Conservation (phyloP, 2,797 vertebrate species). For the Centroberyx gerrardi region DNA sequence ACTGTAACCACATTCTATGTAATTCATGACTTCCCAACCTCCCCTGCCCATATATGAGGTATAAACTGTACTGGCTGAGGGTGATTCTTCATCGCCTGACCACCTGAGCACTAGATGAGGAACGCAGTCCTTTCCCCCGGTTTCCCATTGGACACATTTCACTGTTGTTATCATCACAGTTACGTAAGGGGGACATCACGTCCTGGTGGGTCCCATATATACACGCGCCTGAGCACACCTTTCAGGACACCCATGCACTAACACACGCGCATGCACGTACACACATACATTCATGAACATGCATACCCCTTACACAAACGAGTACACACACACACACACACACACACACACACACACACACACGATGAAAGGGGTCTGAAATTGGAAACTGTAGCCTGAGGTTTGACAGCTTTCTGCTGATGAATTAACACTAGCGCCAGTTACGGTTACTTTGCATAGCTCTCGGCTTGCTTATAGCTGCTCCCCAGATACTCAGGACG, state of each 20-base stretch:
- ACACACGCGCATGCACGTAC: background rate
- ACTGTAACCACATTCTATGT: background rate
- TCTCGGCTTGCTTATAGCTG: constrained; percentile 45
- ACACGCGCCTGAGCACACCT: constrained; percentile 28
- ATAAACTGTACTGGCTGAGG: background rate
- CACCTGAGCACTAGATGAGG: background rate
- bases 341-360: constrained; percentile 6
- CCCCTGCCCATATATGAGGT: too few relatives aligned
- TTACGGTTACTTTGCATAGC: constrained; percentile 53
- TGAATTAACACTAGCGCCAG: constrained; percentile 59
- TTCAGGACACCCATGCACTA: constrained; percentile 28
- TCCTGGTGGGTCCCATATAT: constrained; percentile 25
- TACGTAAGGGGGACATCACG: constrained; percentile 64
- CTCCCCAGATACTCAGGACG: constrained; percentile 37
- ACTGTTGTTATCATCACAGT: constrained; percentile 52
- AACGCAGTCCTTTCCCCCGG: background rate
- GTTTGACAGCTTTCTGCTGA: constrained; percentile 67
- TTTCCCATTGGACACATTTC: constrained; percentile 38
- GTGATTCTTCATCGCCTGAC: background rate
- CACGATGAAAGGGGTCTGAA: constrained; percentile 36
- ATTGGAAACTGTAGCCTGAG: constrained; percentile 57
- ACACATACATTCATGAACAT: background rate
- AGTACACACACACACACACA: constrained; percentile 3
- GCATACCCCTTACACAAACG: background rate
- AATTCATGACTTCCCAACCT: background rate